Evolutionary conservation across 2,888 invertebrate species (phyloP).

Genomic region (Drosophila ezoana): DNA sequence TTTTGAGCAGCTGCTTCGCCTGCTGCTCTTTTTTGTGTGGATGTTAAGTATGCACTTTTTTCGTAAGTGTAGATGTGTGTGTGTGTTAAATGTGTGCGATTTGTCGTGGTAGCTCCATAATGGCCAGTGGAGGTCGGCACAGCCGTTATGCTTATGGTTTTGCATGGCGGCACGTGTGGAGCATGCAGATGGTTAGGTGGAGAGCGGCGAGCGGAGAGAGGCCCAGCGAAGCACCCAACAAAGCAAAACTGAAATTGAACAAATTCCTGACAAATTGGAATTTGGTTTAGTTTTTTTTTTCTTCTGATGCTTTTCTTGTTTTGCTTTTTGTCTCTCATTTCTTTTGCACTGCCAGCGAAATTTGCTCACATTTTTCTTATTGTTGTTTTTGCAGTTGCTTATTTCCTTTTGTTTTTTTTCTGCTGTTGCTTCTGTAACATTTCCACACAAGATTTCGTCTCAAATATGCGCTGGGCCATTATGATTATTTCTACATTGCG

Average conservation of each 20-base stretch:
- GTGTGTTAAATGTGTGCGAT: conserved; percentile 77
- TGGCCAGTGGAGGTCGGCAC: conserved; percentile 62
- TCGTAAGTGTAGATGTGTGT: conserved; percentile 20
- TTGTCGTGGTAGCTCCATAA: conserved; percentile 79
- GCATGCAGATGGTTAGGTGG: conserved; percentile 58
- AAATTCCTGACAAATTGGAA: conserved; percentile 84
- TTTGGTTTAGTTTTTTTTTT: conserved; percentile 80
- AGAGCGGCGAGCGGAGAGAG: background rate
- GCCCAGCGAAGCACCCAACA: conserved; percentile 49
- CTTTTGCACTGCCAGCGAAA: conserved; percentile 71
- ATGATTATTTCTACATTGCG: conserved; percentile 77
- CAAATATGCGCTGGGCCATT: conserved; percentile 75
- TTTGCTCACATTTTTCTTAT: conserved; percentile 74
- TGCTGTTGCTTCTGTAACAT: conserved; percentile 69
- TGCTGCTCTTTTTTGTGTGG: conserved; percentile 59
- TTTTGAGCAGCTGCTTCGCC: conserved; percentile 68
- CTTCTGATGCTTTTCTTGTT: conserved; percentile 14
- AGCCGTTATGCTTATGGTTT: conserved; percentile 77
- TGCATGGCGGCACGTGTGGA: conserved; percentile 77
- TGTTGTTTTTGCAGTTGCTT: conserved; percentile 42
- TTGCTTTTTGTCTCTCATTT: conserved; percentile 53
- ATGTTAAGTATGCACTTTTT: conserved; percentile 77
- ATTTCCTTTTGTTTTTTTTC: conserved; percentile 21
- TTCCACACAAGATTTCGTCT: conserved; percentile 76
- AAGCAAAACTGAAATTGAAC: conserved; percentile 83